Percentiles rank a stretch among this genome's conserved stretches.
These are phyloP conservation scores for Blastomussa wellsi DNA, from an alignment of 92 coral and sea anemone genomes.

Conservation along the genomic window DNA sequence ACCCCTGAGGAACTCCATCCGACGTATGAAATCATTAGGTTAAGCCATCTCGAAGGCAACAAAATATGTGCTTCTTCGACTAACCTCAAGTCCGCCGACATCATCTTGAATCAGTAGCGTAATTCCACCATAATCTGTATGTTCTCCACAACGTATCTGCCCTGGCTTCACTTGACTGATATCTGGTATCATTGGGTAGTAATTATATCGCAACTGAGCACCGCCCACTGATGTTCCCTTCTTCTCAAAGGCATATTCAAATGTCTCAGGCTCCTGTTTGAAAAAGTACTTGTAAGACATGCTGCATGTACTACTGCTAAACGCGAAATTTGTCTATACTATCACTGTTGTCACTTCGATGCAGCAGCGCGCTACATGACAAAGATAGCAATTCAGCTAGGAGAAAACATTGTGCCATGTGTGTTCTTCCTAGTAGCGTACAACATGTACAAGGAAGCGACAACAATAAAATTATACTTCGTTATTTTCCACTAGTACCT, in stretches of 20 bases:
- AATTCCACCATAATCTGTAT: conserved; percentile 83
- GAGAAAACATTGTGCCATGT: no score
- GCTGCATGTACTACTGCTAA: neutral
- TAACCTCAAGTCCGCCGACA: conserved; percentile 76
- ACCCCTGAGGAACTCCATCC: no score
- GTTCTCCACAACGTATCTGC: conserved; percentile 85
- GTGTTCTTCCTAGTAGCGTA: no score
- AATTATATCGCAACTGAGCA: conserved; percentile 61
- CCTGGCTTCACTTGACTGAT: conserved; percentile 55
- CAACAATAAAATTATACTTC: no score
- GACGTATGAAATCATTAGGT: no score
- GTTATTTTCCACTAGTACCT: no score
- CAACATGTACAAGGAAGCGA: no score
- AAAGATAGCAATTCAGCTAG: neutral
- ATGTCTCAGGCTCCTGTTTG: conserved; percentile 67
- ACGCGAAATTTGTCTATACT: no score
- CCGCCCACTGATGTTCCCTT: conserved; percentile 57
- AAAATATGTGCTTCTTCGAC: neutral
- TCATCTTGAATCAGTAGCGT: conserved; percentile 77
- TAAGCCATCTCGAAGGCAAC: no score
- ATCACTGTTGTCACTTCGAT: neutral
- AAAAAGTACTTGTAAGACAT: neutral
- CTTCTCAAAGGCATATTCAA: conserved; percentile 44
- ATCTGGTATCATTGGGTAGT: conserved; percentile 61
- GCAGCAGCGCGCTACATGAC: neutral